Evolutionary conservation across 2,113 vertebrate species (phyloP), one percentile per base, ranked within the genome.

Genomic region (Brachirus orientalis): DNA sequence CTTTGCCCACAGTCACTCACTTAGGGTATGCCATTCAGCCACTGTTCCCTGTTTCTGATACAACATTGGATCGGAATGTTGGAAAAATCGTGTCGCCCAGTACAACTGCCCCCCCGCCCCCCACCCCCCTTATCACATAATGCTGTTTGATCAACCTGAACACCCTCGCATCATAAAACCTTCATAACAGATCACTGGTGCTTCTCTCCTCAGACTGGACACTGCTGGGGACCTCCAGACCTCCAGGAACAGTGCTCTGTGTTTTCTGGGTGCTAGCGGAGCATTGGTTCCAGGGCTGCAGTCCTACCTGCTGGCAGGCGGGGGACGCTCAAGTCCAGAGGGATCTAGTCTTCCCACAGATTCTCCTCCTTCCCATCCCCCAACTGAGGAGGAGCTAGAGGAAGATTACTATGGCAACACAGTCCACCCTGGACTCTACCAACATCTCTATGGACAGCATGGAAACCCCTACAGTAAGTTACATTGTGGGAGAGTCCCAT

Each of bases 331-430:
- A 45, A 98, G 96, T 83, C 97, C 97, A 0, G 94, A 95, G 0
- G 95, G 95, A 69, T 97, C 96, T 89, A 98, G 96, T 84, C 91
- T 98, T 51, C 97, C 96, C 69, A 96, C 96, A 0, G 97, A 98
- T 90, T 98, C 97, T 64, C 96, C 96, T 65, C 96, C 95, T 0
- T 97, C 97, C 11, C 97, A 98, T 73, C 96, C 96, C 79, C 94
- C 96, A 0, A 96, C 96, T 16, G 97, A 98, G 76, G 97, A 99
- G 0, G 97, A 99, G 75, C 94, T 98, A 72, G 97, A 99, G 0
- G 97, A 99, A 0, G 97, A 99, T 55, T 95, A 95, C 0, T 98
- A 98, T 0, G 93, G 96, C 79, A 95, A 92, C 72, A 90, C 95
- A 65, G 90, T 78, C 54, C 86, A 91, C 56, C 91, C 95, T 45